These are phyloP conservation scores for Actinernus sp. DNA, from an alignment of 92 coral and sea anemone species.

Conservation along the genomic window DNA sequence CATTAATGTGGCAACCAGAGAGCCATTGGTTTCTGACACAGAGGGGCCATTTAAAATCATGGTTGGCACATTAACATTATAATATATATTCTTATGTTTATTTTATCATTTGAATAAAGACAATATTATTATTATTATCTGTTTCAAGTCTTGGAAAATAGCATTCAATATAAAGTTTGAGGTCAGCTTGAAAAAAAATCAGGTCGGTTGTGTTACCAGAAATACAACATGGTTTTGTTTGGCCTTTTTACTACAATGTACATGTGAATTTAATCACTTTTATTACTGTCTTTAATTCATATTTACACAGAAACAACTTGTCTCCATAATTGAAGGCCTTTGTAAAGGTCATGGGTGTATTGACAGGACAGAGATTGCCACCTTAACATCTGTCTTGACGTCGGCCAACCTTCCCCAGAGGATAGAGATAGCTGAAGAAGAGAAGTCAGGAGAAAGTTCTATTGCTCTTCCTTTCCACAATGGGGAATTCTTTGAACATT, in stretches of 20 bases:
- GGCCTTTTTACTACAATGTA: background rate
- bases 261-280: background rate
- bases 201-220: background rate
- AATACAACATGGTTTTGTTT: background rate
- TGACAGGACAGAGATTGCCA: conserved; percentile 78
- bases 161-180: background rate
- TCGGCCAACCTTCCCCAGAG: conserved; percentile 58
- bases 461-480: conserved; percentile 20
- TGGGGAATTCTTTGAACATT: conserved; percentile 68
- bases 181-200: background rate
- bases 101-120: no score
- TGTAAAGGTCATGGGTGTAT: conserved; percentile 99
- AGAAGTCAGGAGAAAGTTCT: conserved; percentile 9
- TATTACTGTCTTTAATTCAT: background rate
- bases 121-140: no score
- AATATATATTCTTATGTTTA: no score
- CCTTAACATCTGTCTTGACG: conserved; percentile 73
- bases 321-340: conserved; percentile 91
- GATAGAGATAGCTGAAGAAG: background rate
- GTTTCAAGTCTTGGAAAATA: no score
- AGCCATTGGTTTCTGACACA: no score
- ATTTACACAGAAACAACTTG: conserved; percentile 74
- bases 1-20: no score
- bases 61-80: no score
- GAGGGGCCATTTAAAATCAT: no score